A percentile compares a stretch with the other conserved stretches of the same genome.
Evolutionary conservation across 2,888 invertebrate genomes (phyloP).

Genomic region (Alloplasta piceator): DNA sequence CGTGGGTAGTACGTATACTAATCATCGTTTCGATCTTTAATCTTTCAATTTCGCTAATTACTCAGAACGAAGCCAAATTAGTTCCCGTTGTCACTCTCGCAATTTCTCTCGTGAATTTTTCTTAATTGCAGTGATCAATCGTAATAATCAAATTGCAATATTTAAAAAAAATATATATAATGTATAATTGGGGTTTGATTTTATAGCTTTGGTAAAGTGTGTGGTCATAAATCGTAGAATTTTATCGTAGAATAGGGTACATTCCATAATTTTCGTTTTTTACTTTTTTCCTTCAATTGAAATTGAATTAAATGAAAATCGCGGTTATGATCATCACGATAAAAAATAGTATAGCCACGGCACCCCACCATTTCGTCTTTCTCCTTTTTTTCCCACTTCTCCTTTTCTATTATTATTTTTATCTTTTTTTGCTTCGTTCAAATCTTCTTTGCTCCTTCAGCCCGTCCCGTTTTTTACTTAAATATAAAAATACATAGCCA

Average conservation of each 20-base stretch:
- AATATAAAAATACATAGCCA: conserved; percentile 84
- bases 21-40: neutral
- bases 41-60: conserved; percentile 34
- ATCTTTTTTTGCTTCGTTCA: conserved; percentile 25
- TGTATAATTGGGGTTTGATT: conserved; percentile 53
- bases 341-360: conserved; percentile 73
- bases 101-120: neutral
- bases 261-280: conserved; percentile 26
- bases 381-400: conserved; percentile 62
- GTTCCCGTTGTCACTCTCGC: neutral
- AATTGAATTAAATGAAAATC: conserved; percentile 53
- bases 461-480: conserved; percentile 77
- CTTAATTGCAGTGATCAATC: conserved; percentile 33
- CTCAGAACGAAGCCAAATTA: conserved; percentile 30
- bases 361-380: conserved; percentile 65
- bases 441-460: conserved; percentile 19
- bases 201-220: conserved; percentile 48
- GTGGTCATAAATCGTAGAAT: conserved; percentile 44
- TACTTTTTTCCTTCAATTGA: conserved; percentile 9
- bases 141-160: conserved; percentile 27
- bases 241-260: conserved; percentile 36
- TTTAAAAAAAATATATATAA: conserved; percentile 14
- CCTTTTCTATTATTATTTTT: conserved; percentile 34
- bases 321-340: conserved; percentile 53
- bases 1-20: conserved; percentile 1